Percentiles rank a stretch among this genome's conserved stretches.
Evolutionary conservation across 2,888 invertebrate species (phyloP).

Genomic region (Sepiola atlantica): DNA sequence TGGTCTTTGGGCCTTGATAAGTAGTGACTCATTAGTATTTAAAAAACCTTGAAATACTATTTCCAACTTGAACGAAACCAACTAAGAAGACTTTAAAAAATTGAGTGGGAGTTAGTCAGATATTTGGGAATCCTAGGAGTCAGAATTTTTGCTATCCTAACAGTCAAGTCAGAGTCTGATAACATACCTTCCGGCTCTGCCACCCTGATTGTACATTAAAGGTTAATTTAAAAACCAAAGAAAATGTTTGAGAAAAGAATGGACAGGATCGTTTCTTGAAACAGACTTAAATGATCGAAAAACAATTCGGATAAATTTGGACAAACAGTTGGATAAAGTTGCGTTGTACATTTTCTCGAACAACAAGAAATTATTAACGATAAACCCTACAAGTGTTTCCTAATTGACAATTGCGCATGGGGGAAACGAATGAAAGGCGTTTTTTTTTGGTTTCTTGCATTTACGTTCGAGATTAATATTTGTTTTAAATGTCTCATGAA

Average conservation of each 20-base stretch:
- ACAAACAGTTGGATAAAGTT: neutral
- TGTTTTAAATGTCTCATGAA: slow-evolving; percentile 1
- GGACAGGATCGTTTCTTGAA: neutral
- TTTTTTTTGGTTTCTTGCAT: neutral
- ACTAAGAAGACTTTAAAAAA: too few species aligned
- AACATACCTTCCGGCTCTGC: too few species aligned
- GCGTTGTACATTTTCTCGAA: neutral
- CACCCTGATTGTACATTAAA: too few species aligned
- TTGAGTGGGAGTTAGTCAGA: too few species aligned
- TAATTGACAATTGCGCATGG: neutral
- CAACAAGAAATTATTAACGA: neutral
- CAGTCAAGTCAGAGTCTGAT: too few species aligned
- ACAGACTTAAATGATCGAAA: neutral
- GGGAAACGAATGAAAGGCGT: neutral
- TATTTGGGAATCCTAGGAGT: too few species aligned
- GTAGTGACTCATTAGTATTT: too few species aligned
- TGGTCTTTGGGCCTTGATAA: too few species aligned
- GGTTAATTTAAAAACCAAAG: neutral
- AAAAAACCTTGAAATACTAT: too few species aligned
- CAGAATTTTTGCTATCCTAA: too few species aligned
- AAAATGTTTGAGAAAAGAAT: neutral
- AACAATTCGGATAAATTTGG: neutral
- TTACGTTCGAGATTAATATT: neutral
- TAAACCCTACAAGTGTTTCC: neutral
- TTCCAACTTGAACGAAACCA: too few species aligned